phyloP scores from a whole-genome alignment of 2,888 invertebrate species.

The Yponomeuta plumbellus region DNA sequence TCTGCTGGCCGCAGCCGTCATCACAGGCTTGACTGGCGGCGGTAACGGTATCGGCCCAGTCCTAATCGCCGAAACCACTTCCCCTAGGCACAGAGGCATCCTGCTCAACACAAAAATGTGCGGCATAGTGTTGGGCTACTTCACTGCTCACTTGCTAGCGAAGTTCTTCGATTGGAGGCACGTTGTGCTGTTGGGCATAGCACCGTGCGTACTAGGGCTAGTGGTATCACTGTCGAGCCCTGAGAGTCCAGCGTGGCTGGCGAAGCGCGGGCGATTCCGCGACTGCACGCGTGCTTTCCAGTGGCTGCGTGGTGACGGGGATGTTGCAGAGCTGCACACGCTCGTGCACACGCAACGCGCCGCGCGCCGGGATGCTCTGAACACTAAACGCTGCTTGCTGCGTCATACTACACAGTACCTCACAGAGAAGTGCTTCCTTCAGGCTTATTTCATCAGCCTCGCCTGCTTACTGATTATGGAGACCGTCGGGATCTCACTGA shows the following conservation, averaged over 20 bases:
- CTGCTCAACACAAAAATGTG: neutral
- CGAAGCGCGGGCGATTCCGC: conserved; percentile 7
- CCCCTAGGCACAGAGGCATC: neutral
- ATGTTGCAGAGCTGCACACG: neutral
- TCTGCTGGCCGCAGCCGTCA: neutral
- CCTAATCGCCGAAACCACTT: neutral
- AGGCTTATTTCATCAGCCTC: neutral
- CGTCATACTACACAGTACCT: no score
- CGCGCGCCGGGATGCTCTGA: neutral
- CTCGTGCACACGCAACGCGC: neutral
- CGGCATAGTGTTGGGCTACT: neutral
- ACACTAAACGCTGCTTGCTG: neutral
- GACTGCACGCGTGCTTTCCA: conserved; percentile 9
- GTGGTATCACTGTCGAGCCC: neutral
- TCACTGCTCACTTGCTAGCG: conserved; percentile 4
- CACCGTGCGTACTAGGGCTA: neutral
- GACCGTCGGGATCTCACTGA: neutral
- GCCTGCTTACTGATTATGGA: neutral
- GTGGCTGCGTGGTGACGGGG: conserved; percentile 12
- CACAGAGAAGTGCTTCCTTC: neutral
- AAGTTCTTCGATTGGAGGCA: neutral
- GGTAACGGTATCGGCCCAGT: neutral
- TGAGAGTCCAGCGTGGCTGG: conserved; percentile 16
- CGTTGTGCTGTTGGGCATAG: neutral
- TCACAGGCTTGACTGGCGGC: neutral